A percentile compares a stretch with the other conserved stretches of the same genome.
phyloP scores from a whole-genome alignment of 2,888 invertebrate genomes.

The Nasonovia ribisnigri region DNA sequence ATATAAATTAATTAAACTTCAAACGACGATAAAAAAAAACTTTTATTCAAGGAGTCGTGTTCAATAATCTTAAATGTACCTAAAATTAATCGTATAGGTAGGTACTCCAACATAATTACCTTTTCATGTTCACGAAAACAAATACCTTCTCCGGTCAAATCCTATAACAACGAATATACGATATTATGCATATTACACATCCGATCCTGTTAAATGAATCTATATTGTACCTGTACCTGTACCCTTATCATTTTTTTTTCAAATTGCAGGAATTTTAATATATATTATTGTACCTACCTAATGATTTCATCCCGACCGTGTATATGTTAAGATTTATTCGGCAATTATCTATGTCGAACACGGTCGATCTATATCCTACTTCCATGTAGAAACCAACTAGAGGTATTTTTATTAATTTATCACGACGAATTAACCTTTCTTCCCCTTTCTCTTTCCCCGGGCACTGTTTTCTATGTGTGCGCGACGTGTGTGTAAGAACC shows the following conservation, averaged over 20 bases:
- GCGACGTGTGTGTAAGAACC: background rate
- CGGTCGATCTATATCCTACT: constrained; percentile 15
- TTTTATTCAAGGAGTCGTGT: background rate
- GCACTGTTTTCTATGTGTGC: constrained; percentile 1
- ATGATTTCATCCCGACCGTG: background rate
- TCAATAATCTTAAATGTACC: background rate
- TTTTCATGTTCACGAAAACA: background rate
- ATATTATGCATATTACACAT: background rate
- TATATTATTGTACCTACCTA: background rate
- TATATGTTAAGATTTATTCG: background rate
- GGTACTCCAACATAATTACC: background rate
- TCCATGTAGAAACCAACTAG: constrained; percentile 22
- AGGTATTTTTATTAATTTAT: constrained; percentile 37
- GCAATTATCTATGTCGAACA: constrained; percentile 20
- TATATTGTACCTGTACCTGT: too few relatives aligned
- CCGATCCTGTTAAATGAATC: background rate
- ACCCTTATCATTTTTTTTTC: background rate
- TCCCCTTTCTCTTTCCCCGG: constrained; percentile 44
- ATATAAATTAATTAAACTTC: background rate
- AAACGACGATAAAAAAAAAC: background rate
- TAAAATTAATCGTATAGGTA: background rate
- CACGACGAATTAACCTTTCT: constrained; percentile 34
- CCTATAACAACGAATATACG: background rate
- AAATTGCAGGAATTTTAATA: background rate
- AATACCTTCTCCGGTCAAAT: background rate